Evolutionary conservation across 2,113 vertebrate species (phyloP).

Genomic region (Asarcornis scutulata): DNA sequence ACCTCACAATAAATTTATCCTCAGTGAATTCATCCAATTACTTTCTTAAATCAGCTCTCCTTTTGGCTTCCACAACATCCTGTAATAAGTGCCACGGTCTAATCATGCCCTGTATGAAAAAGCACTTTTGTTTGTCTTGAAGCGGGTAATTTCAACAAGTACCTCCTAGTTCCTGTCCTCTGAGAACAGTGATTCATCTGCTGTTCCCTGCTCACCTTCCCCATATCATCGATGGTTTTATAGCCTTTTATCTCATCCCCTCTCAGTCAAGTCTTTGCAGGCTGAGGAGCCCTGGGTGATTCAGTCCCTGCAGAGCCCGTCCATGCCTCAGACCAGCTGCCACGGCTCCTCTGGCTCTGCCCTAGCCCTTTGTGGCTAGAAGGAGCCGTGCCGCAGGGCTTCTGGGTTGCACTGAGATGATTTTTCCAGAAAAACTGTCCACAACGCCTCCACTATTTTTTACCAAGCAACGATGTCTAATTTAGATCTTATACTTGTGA

Average conservation of each 20-base stretch:
- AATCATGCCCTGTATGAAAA: not conserved
- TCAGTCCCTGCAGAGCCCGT: not conserved
- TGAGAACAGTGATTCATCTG: not conserved
- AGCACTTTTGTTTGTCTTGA: not conserved
- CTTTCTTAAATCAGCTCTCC: not conserved
- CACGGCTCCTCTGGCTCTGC: accelerated
- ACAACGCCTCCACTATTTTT: not conserved
- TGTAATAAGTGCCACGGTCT: accelerated
- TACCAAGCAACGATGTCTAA: not conserved
- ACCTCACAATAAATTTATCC: not conserved
- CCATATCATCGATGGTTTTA: not conserved
- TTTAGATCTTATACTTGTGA: not conserved
- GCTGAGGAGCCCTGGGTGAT: not conserved
- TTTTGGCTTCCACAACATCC: not conserved
- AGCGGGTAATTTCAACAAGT: not conserved
- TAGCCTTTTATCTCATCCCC: not conserved
- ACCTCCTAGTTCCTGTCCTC: not conserved
- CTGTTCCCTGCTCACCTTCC: not conserved
- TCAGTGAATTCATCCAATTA: not conserved
- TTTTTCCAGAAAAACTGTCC: not conserved
- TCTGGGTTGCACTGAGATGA: accelerated
- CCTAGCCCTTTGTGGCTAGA: not conserved
- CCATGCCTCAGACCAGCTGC: not conserved
- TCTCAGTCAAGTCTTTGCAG: constrained; percentile 5
- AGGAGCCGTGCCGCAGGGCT: accelerated